Conservation (phyloP, 1,140 invertebrate genomes). For the Sinonovacula constricta region DNA sequence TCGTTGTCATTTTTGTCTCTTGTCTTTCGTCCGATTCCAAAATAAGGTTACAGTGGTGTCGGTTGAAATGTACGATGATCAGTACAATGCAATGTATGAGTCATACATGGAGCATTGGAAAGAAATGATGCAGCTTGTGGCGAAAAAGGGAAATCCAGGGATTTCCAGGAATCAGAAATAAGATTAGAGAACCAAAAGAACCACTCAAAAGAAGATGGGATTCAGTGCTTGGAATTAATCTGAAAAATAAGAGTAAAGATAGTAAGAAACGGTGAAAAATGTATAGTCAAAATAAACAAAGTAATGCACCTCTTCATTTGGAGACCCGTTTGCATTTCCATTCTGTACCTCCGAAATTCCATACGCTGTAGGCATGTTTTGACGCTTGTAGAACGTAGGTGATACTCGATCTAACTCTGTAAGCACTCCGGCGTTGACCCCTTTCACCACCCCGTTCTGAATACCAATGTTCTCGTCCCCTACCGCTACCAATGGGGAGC, state of each 20-base stretch:
- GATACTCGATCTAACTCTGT: conserved; percentile 48
- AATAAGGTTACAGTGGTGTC: too few species aligned
- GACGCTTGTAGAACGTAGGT: conserved; percentile 32
- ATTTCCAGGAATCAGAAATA: too few species aligned
- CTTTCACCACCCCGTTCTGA: conserved; percentile 45
- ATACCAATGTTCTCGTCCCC: conserved; percentile 43
- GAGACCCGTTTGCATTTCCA: conserved; percentile 38
- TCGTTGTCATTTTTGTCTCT: too few species aligned
- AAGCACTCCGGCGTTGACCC: conserved; percentile 30
- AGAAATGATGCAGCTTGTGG: too few species aligned
- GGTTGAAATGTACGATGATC: too few species aligned
- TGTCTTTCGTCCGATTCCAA: too few species aligned
- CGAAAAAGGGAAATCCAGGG: too few species aligned
- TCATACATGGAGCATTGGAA: conserved; percentile 8
- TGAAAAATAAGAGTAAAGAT: too few species aligned
- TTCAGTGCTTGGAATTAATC: too few species aligned
- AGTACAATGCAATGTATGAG: too few species aligned
- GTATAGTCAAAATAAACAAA: not conserved
- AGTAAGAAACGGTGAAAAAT: not conserved
- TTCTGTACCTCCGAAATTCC: conserved; percentile 34
- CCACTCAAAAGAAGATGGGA: too few species aligned
- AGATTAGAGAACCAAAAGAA: too few species aligned
- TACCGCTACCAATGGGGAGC: conserved; percentile 25
- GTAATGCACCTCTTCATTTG: conserved; percentile 19
- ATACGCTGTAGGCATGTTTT: conserved; percentile 45